Base-by-base conservation (phyloP, 2,888 invertebrate genomes). In the Philaethria dido region DNA sequence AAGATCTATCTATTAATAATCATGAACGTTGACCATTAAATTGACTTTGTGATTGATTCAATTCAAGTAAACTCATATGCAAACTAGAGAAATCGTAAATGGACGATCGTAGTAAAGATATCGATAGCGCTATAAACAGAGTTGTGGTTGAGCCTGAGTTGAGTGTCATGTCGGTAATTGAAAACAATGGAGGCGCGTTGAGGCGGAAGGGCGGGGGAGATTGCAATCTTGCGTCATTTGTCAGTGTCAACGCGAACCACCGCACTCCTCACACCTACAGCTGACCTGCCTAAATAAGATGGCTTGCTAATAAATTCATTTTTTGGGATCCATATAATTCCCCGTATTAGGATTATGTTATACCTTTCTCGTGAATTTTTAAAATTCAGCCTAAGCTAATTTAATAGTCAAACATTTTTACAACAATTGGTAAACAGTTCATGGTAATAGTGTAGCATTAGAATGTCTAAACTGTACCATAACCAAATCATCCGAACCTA, bases 221-320 rank as follows among this genome's bases (percentile, higher is more conserved):
- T 95, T 94, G 93, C 94, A 94, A 95, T 95, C 95, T 95, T 88
- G 90, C 88, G 92, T 95, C 95, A 95, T 95, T 95, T 95, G 95
- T 95, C 95, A 95, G 94, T 95, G 95, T 95, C 95, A 94, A 80
- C 85, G 81, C 81, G 84, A 80, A 79, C 81, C 85, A 80, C 81
- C 85, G 80, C 82, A 84, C 81, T 79, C 80, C 78, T 78, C 77
- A 83, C 86, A 84, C 88, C 88, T 87, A 87, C 88, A 80, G 77
- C 78, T 87, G 88, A 88, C 87, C 88, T 86, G 81, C 81, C 85
- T 81, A 88, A 90, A 89, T 90, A 88, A 86, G 81, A 83, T 84
- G 75, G 80, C 69, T 60, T 68, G 33, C 18, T 29, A 29, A 29
- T 14, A 57, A 16, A 16, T 42, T 22, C 8, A n/a, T 16, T 25